phyloP scores from a whole-genome alignment of 2,797 vertebrate genomes.

The Leptoclinus maculatus region DNA sequence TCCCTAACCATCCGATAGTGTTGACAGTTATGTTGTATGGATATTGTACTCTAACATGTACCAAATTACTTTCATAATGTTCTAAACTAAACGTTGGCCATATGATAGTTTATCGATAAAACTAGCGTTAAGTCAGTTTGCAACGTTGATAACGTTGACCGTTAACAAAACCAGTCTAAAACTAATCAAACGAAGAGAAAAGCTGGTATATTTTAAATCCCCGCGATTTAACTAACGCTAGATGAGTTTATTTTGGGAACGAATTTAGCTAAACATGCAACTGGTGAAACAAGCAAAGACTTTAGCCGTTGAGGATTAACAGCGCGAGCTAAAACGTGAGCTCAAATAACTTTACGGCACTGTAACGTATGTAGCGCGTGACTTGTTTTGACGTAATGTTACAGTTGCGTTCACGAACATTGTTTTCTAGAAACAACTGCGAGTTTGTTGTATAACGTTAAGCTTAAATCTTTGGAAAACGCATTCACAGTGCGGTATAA shows the following conservation, averaged over 20 bases:
- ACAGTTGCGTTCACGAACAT: neutral
- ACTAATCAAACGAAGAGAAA: accelerated
- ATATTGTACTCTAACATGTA: too few species aligned
- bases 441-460: neutral
- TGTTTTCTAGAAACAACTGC: neutral
- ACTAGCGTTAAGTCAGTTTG: neutral
- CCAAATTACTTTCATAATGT: neutral
- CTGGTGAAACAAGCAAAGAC: accelerated
- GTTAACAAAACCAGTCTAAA: neutral
- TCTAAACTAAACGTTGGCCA: neutral
- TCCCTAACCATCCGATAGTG: accelerated
- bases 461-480: accelerated
- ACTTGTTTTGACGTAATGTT: neutral
- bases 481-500: accelerated
- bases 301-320: neutral
- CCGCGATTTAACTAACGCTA: accelerated
- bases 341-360: neutral
- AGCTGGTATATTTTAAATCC: neutral
- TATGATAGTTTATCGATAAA: neutral
- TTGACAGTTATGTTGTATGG: too few species aligned
- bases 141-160: neutral
- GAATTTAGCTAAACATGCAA: accelerated
- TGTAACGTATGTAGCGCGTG: neutral
- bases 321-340: neutral
- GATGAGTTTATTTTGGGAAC: accelerated